A percentile compares a stretch with the other conserved stretches of the same genome.
phyloP scores from a whole-genome alignment of 2,888 invertebrate genomes.

The Drosophila differens region DNA sequence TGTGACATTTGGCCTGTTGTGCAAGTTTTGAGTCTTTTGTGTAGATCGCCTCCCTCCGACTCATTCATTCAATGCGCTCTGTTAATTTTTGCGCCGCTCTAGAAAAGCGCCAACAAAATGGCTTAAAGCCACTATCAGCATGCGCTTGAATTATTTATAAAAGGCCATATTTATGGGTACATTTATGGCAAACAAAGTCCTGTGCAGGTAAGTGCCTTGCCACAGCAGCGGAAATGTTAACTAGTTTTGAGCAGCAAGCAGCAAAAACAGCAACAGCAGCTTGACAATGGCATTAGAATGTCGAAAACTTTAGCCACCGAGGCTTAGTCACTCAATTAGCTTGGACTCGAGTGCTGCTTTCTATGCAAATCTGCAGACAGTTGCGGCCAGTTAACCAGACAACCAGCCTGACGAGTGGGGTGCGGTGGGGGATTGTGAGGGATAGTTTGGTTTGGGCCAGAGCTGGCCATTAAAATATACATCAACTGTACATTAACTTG shows the following conservation, averaged over 20 bases:
- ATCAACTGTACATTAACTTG: slow-evolving; percentile 80
- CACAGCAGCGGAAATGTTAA: slow-evolving; percentile 74
- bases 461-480: slow-evolving; percentile 73
- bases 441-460: neutral
- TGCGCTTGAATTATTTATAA: slow-evolving; percentile 79
- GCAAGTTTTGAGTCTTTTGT: slow-evolving; percentile 53
- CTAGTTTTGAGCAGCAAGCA: slow-evolving; percentile 55
- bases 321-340: slow-evolving; percentile 80
- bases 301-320: slow-evolving; percentile 69
- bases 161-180: slow-evolving; percentile 74
- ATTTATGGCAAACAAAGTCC: slow-evolving; percentile 30
- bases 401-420: slow-evolving; percentile 1
- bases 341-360: slow-evolving; percentile 57
- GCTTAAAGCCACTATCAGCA: slow-evolving; percentile 71
- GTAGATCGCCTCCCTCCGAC: slow-evolving; percentile 18
- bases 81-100: slow-evolving; percentile 73
- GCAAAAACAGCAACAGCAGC: slow-evolving; percentile 66
- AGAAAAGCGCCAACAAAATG: slow-evolving; percentile 53
- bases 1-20: slow-evolving; percentile 67
- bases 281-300: slow-evolving; percentile 81
- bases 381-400: slow-evolving; percentile 37
- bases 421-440: neutral
- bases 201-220: slow-evolving; percentile 47
- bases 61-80: slow-evolving; percentile 73
- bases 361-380: slow-evolving; percentile 74